phyloP scores from a whole-genome alignment of 30 jellyfish, hydroid and myxozoan species.

The Pseudorhiza aurosa region DNA sequence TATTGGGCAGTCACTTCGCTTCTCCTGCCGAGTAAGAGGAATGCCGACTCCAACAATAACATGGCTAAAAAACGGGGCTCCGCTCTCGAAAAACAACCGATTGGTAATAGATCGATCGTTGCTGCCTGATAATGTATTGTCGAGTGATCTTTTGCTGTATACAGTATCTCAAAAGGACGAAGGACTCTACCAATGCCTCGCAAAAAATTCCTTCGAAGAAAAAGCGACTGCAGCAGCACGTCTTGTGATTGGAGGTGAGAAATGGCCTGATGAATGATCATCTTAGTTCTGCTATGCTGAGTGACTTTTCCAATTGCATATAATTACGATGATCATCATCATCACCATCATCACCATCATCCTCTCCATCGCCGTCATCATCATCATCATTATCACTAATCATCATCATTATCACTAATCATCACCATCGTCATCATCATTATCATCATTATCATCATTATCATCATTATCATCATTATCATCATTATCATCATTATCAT shows the following conservation, averaged over 20 bases:
- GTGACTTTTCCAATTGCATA: no score
- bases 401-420: no score
- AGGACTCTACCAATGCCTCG: conserved; percentile 91
- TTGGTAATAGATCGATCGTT: conserved; percentile 6
- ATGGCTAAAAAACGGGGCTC: conserved; percentile 86
- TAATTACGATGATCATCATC: no score
- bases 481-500: no score
- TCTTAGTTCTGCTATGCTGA: no score
- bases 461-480: no score
- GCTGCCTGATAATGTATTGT: conserved; percentile 15
- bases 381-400: no score
- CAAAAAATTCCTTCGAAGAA: conserved; percentile 67
- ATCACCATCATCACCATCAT: no score
- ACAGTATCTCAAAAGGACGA: conserved; percentile 63
- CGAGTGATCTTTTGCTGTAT: conserved; percentile 40
- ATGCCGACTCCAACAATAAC: conserved; percentile 42
- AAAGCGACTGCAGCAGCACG: conserved; percentile 62
- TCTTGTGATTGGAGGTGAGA: conserved; percentile 83
- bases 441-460: no score
- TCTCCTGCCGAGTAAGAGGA: conserved; percentile 81
- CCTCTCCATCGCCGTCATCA: no score
- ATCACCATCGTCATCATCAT: no score
- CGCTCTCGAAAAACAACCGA: conserved; percentile 9
- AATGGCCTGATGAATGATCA: no score
- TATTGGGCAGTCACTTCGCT: conserved; percentile 33